Percentiles rank a stretch among this genome's conserved stretches.
phyloP scores from a whole-genome alignment of 1,140 invertebrate species.

The Hylyphantes graminicola region DNA sequence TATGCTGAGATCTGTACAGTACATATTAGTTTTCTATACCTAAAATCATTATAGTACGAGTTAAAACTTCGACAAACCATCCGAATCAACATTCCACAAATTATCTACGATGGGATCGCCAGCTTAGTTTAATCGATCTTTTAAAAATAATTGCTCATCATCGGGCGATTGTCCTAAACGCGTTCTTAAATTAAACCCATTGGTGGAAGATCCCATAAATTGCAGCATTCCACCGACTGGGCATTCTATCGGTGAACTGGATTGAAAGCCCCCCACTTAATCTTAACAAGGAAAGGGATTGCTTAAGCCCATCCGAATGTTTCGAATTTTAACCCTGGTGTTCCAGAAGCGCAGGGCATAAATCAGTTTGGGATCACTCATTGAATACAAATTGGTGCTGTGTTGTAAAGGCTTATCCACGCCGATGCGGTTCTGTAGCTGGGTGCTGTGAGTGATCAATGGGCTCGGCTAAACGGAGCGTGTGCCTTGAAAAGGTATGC shows the following conservation, averaged over 20 bases:
- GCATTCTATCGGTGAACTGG: slow-evolving; percentile 10
- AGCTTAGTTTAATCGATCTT: too few relatives aligned
- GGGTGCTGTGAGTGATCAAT: too few relatives aligned
- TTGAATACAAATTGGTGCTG: slow-evolving; percentile 36
- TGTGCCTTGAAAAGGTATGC: too few relatives aligned
- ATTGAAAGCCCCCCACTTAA: slow-evolving; percentile 19
- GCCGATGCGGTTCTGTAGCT: background rate
- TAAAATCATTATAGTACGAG: too few relatives aligned
- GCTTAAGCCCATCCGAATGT: slow-evolving; percentile 30
- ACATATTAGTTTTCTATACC: too few relatives aligned
- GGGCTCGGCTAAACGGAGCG: too few relatives aligned
- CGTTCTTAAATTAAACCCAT: slow-evolving; percentile 1
- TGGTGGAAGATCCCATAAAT: slow-evolving; percentile 9
- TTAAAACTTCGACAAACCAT: too few relatives aligned
- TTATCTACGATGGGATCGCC: too few relatives aligned
- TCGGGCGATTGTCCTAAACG: background rate
- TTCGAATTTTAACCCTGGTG: slow-evolving; percentile 32
- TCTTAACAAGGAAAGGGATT: slow-evolving; percentile 23
- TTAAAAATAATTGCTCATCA: too few relatives aligned
- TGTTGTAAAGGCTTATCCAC: background rate
- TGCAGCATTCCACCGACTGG: slow-evolving; percentile 1
- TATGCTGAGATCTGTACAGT: too few relatives aligned
- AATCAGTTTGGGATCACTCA: slow-evolving; percentile 41
- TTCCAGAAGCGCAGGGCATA: background rate
- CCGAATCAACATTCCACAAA: too few relatives aligned